Conservation (phyloP, 2,888 invertebrate species). For the Dolichopus griseipennis region DNA sequence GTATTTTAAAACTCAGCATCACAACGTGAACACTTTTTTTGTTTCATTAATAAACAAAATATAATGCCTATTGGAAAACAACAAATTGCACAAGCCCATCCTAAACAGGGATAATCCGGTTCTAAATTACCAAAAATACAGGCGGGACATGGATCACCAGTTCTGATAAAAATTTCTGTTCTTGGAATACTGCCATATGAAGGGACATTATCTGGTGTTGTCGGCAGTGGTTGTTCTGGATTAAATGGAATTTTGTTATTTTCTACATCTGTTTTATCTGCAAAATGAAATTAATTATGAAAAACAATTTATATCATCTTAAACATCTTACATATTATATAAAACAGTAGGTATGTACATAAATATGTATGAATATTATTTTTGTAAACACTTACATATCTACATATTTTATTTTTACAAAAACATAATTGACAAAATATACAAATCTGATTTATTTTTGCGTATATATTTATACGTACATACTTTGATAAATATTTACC, state of each 20-base stretch:
- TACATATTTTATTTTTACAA: no score
- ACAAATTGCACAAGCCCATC: conserved; percentile 57
- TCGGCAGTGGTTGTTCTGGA: conserved; percentile 16
- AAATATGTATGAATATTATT: no score
- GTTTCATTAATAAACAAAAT: conserved; percentile 75
- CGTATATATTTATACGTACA: no score
- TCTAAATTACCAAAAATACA: conserved; percentile 80
- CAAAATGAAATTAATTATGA: no score
- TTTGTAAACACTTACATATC: no score
- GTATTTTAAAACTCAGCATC: conserved; percentile 65
- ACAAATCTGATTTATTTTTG: no score
- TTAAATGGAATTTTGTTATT: conserved; percentile 17
- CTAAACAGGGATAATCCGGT: conserved; percentile 78
- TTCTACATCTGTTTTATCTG: no score
- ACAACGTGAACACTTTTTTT: conserved; percentile 79
- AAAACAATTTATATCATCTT: no score
- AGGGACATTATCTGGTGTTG: conserved; percentile 43
- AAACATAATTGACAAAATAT: no score
- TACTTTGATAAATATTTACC: no score
- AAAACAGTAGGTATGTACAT: no score
- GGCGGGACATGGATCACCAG: conserved; percentile 58
- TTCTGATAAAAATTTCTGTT: conserved; percentile 22
- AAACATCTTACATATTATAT: no score
- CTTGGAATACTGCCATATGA: conserved; percentile 46
- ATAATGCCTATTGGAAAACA: conserved; percentile 75